These are phyloP conservation scores for Belgica antarctica DNA, from an alignment of 2,888 invertebrate species.

Conservation along the genomic window DNA sequence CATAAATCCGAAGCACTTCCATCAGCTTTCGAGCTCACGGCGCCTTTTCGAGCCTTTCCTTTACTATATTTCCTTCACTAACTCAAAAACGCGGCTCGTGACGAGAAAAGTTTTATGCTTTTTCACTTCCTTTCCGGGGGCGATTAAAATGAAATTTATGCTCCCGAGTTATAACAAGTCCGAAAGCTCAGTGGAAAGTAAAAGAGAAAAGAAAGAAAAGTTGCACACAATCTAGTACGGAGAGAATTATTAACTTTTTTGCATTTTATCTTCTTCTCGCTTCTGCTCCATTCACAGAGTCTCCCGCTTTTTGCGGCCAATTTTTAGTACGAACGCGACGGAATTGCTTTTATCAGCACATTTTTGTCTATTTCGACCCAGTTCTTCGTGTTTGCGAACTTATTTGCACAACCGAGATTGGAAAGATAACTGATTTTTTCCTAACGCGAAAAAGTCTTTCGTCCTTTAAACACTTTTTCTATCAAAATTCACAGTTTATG, in stretches of 20 bases:
- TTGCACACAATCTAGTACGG: conserved; percentile 25
- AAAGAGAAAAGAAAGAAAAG: conserved; percentile 1
- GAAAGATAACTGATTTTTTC: too few species aligned
- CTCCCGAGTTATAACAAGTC: neutral
- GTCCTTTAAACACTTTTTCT: too few species aligned
- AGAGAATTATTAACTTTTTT: neutral
- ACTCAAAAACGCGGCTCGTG: too few species aligned
- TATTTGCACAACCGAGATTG: too few species aligned
- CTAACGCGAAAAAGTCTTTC: too few species aligned
- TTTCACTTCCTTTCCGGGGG: neutral
- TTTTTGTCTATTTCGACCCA: too few species aligned
- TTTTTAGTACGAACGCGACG: too few species aligned
- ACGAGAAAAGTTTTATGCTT: conserved; percentile 4
- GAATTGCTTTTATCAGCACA: too few species aligned
- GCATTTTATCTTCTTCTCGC: conserved; percentile 21
- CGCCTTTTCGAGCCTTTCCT: too few species aligned
- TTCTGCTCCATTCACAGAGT: neutral
- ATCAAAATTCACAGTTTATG: too few species aligned
- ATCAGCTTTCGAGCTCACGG: neutral
- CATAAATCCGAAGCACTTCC: conserved; percentile 35
- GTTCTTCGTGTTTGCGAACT: too few species aligned
- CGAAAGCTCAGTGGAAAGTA: neutral
- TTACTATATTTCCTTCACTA: too few species aligned
- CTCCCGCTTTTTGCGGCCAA: neutral
- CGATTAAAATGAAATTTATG: conserved; percentile 9